Conservation (phyloP, 2,888 invertebrate species). For the Tanaodytes sp. region DNA sequence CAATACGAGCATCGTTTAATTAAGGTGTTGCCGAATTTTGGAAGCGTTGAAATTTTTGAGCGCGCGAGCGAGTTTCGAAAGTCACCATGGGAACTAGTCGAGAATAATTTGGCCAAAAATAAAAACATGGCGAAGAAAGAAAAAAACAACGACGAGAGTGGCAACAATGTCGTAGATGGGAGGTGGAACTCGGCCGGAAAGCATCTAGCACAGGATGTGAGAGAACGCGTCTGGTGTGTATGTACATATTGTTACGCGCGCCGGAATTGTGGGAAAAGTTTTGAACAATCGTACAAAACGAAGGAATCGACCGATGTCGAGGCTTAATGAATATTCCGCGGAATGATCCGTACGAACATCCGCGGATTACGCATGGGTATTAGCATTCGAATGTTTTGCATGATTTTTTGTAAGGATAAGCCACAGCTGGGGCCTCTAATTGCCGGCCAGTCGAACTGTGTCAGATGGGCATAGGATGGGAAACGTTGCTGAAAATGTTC, state of each 20-base stretch:
- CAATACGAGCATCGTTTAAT: too few species aligned
- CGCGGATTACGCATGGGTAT: too few species aligned
- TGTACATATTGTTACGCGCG: constrained; percentile 44
- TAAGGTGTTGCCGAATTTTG: too few species aligned
- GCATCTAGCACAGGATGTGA: constrained; percentile 50
- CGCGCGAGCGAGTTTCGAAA: constrained; percentile 29
- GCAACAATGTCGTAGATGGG: constrained; percentile 40
- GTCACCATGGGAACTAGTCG: constrained; percentile 17
- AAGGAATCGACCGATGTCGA: constrained; percentile 41
- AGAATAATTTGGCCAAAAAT: constrained; percentile 43
- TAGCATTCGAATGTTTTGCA: too few species aligned
- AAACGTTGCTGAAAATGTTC: too few species aligned
- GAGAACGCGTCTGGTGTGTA: constrained; percentile 41
- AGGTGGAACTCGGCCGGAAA: constrained; percentile 46
- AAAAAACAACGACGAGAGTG: too few species aligned
- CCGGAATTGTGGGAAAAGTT: constrained; percentile 53
- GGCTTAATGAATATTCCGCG: constrained; percentile 42
- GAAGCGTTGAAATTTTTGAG: too few species aligned
- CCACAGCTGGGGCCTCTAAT: too few species aligned
- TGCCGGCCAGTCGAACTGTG: too few species aligned
- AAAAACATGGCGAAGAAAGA: too few species aligned
- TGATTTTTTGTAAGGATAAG: too few species aligned
- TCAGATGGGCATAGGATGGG: too few species aligned
- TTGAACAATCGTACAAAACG: constrained; percentile 41
- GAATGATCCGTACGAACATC: constrained; percentile 35